Conservation (phyloP, 2,113 vertebrate genomes). For the Psephotus haematonotus region DNA sequence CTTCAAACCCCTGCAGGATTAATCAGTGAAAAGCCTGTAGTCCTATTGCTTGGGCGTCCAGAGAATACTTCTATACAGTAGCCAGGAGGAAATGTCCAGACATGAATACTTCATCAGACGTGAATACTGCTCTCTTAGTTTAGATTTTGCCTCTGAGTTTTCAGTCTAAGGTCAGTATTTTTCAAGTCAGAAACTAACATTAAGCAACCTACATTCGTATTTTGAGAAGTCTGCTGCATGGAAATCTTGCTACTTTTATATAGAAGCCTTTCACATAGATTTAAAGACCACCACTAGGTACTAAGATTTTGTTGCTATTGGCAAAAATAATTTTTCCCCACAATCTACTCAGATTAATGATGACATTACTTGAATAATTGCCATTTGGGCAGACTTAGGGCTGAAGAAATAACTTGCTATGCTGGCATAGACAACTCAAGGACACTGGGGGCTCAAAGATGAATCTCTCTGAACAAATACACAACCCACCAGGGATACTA, state of each 20-base stretch:
- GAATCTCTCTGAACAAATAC: neutral
- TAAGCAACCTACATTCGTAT: neutral
- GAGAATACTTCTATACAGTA: neutral
- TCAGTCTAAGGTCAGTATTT: neutral
- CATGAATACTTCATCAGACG: neutral
- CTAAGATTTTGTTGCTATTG: neutral
- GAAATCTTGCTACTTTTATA: neutral
- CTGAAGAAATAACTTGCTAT: neutral
- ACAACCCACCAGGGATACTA: neutral
- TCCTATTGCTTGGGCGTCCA: neutral
- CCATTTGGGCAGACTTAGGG: neutral
- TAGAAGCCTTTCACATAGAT: neutral
- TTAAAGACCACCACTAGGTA: neutral
- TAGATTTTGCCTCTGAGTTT: neutral
- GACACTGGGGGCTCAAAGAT: neutral
- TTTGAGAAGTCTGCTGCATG: neutral
- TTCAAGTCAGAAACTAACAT: neutral
- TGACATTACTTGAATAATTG: neutral
- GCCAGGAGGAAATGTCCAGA: neutral
- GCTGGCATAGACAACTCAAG: neutral
- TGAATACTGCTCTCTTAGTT: neutral
- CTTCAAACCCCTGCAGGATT: slow-evolving; percentile 13
- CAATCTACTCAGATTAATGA: neutral
- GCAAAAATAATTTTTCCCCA: neutral
- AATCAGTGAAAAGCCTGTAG: neutral